These are phyloP conservation scores for Clupea harengus DNA, from an alignment of 2,113 vertebrate genomes.

Conservation along the genomic window DNA sequence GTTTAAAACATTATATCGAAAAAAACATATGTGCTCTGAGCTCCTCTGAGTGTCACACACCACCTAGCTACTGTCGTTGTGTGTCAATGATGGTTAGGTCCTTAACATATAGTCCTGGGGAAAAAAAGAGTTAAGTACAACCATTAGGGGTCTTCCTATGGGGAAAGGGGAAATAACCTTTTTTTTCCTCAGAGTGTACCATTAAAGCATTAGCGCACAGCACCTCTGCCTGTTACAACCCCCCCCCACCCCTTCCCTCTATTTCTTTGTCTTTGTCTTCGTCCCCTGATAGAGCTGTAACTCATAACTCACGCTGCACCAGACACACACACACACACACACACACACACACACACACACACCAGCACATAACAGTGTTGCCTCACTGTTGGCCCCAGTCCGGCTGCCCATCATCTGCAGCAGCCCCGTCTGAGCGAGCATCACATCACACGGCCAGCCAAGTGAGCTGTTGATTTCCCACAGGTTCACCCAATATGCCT, in stretches of 20 bases:
- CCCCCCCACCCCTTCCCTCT: background rate
- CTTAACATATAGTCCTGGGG: background rate
- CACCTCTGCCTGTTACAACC: background rate
- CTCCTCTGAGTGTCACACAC: background rate
- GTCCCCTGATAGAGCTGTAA: slow-evolving; percentile 1
- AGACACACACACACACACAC: background rate
- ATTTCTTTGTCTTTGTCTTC: slow-evolving; percentile 34
- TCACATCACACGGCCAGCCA: slow-evolving; percentile 24
- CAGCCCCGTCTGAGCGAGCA: background rate
- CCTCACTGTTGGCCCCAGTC: slow-evolving; percentile 23
- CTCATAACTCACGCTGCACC: slow-evolving; percentile 18
- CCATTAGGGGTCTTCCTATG: background rate
- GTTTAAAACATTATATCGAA: background rate
- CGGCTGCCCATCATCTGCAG: background rate
- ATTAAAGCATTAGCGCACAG: background rate
- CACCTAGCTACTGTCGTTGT: background rate
- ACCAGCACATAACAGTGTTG: background rate
- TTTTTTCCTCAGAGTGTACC: background rate
- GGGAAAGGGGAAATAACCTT: background rate
- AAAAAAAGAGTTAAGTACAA: background rate
- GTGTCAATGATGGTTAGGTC: background rate
- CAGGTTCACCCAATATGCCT: slow-evolving; percentile 53
- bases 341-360: no score
- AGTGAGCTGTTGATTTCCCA: slow-evolving; percentile 63
- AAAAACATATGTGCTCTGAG: background rate